These are phyloP conservation scores for Acleris literana DNA, from an alignment of 2,888 invertebrate genomes.

Conservation along the genomic window DNA sequence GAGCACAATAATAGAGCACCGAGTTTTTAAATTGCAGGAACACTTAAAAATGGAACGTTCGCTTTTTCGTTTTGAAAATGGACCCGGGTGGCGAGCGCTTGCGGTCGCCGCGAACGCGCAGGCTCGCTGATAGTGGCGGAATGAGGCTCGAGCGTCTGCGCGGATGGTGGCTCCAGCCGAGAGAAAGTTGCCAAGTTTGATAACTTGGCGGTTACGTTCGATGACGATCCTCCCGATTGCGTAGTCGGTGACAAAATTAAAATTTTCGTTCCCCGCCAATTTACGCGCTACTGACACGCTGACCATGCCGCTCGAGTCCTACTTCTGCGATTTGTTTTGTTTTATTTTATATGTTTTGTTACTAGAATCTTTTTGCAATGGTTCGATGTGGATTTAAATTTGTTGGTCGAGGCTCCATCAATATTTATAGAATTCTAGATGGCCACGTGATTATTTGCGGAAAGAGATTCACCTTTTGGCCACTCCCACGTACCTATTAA, in stretches of 20 bases:
- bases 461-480: neutral
- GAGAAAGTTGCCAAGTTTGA: conserved; percentile 81
- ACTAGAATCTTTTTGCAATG: neutral
- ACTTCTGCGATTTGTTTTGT: conserved; percentile 51
- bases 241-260: conserved; percentile 79
- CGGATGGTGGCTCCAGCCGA: conserved; percentile 43
- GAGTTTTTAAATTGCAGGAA: conserved; percentile 40
- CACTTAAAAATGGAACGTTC: conserved; percentile 33
- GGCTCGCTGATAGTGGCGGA: conserved; percentile 65
- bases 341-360: conserved; percentile 6
- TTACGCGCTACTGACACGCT: conserved; percentile 78
- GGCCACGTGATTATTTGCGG: neutral
- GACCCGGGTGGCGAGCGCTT: conserved; percentile 57
- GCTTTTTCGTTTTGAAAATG: conserved; percentile 20
- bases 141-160: conserved; percentile 58
- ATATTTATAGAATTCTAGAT: conserved; percentile 8
- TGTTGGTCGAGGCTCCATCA: neutral
- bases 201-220: conserved; percentile 79
- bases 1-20: conserved; percentile 54
- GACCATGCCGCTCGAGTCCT: conserved; percentile 59
- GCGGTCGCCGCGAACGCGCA: conserved; percentile 68
- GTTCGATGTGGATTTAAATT: neutral
- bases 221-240: conserved; percentile 80
- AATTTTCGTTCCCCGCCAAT: conserved; percentile 64
- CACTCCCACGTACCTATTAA: conserved; percentile 13